phyloP scores from a whole-genome alignment of 2,797 vertebrate species.

The Acanthornis magna region DNA sequence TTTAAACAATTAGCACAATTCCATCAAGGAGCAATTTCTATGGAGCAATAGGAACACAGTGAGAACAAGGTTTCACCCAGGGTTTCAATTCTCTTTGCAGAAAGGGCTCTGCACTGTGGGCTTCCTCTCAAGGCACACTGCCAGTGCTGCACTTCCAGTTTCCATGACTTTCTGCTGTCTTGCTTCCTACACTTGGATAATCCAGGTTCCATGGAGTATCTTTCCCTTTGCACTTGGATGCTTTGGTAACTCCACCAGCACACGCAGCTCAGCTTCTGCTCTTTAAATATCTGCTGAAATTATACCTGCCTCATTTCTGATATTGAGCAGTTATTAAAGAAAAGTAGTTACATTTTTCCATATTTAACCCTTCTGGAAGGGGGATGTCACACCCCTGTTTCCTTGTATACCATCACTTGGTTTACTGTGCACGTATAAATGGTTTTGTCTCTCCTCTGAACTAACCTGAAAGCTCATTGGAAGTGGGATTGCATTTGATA shows the following conservation, averaged over 20 bases:
- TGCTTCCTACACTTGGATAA: not conserved
- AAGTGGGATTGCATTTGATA: not conserved
- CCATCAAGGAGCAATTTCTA: not conserved
- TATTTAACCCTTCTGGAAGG: not conserved
- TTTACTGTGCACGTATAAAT: not conserved
- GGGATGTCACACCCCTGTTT: not conserved
- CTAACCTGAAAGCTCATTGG: not conserved
- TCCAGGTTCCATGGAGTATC: not conserved
- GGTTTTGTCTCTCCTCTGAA: not conserved
- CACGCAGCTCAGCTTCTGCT: not conserved
- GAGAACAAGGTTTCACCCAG: not conserved
- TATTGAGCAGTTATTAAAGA: not conserved
- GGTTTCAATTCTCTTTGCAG: not conserved
- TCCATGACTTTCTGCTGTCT: not conserved
- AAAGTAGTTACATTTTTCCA: not conserved
- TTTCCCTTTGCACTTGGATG: not conserved
- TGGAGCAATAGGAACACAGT: not conserved
- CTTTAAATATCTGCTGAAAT: not conserved
- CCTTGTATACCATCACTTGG: fast-evolving
- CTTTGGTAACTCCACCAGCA: not conserved
- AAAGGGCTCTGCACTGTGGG: not conserved
- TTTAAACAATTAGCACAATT: not conserved
- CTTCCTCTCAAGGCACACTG: not conserved
- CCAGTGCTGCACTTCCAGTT: not conserved
- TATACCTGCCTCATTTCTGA: not conserved